Percentiles rank a stretch among this genome's conserved stretches.
Conservation (phyloP, 92 coral and sea anemone species). For the Parazoanthus darwini region DNA sequence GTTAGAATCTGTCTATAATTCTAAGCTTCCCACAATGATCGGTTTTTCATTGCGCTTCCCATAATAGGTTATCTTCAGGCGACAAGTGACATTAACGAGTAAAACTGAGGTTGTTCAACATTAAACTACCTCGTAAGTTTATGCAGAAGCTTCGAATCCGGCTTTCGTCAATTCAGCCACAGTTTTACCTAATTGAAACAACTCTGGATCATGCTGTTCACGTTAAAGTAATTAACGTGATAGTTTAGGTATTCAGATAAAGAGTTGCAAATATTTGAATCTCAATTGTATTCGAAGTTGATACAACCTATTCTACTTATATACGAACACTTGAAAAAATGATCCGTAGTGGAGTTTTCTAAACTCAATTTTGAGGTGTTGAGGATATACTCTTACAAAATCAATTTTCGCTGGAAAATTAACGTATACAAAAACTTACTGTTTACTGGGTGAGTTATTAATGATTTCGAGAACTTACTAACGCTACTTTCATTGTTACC, state of each 20-base stretch:
- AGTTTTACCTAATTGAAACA: neutral
- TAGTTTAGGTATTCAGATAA: neutral
- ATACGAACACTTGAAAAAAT: neutral
- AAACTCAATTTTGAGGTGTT: too few species aligned
- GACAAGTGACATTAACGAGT: too few species aligned
- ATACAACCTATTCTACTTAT: too few species aligned
- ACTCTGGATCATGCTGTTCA: neutral
- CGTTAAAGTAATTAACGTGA: neutral
- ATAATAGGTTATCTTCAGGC: neutral
- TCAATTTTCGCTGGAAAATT: too few species aligned
- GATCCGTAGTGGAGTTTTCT: neutral
- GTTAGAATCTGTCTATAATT: neutral
- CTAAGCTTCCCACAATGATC: neutral
- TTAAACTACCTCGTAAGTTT: neutral
- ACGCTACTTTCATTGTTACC: neutral
- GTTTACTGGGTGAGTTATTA: neutral
- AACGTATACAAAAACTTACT: neutral
- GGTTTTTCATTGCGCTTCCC: neutral
- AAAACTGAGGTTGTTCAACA: neutral
- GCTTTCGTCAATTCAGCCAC: neutral
- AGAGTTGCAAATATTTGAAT: too few species aligned
- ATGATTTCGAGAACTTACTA: neutral
- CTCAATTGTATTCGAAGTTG: too few species aligned
- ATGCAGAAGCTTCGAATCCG: neutral
- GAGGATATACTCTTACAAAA: too few species aligned